phyloP scores from a whole-genome alignment of 2,797 vertebrate genomes.

The Zonotrichia albicollis region DNA sequence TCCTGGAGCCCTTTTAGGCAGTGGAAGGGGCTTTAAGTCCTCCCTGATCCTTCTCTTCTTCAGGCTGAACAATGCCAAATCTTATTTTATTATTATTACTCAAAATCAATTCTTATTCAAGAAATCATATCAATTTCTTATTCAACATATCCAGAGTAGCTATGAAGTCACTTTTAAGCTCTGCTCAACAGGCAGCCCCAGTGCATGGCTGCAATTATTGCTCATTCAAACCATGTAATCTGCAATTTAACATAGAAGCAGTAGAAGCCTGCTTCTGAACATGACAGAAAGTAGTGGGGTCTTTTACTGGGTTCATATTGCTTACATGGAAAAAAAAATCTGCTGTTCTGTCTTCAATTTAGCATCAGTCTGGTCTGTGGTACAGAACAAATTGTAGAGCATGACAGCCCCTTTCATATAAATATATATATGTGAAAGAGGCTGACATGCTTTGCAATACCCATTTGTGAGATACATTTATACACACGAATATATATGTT shows the following conservation, averaged over 20 bases:
- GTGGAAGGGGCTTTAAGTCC: neutral
- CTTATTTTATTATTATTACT: neutral
- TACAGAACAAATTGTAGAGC: constrained; percentile 60
- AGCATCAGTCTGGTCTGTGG: constrained; percentile 34
- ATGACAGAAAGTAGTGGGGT: neutral
- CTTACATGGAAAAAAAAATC: neutral
- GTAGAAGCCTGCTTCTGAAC: neutral
- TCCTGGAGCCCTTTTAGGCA: neutral
- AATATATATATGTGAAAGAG: neutral
- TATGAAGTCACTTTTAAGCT: neutral
- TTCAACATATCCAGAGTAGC: neutral
- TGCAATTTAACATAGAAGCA: neutral
- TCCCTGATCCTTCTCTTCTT: neutral
- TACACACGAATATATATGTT: neutral
- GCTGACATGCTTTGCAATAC: neutral
- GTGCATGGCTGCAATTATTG: constrained; percentile 15
- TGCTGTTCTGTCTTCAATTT: constrained; percentile 57
- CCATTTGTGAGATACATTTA: neutral
- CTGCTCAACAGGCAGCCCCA: neutral
- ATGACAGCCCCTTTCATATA: constrained; percentile 49
- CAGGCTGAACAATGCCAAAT: fast-evolving
- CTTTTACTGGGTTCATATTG: constrained; percentile 3
- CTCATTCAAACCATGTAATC: constrained; percentile 47
- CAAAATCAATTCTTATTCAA: neutral
- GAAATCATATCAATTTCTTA: neutral